Evolutionary conservation across 2,113 vertebrate genomes (phyloP).

Genomic region (Falcunculus frontatus): DNA sequence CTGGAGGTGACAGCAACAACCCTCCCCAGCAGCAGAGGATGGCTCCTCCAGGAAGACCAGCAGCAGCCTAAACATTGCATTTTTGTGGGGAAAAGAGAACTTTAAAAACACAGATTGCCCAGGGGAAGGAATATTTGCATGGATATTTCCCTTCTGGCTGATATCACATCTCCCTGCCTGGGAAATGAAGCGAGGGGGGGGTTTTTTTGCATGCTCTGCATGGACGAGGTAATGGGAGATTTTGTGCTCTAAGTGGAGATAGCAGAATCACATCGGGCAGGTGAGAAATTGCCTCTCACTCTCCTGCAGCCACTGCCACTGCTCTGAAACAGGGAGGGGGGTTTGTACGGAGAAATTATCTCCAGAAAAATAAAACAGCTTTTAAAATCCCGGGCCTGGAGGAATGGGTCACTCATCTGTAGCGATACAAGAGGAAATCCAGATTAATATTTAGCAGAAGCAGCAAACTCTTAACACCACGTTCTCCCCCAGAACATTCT

Average conservation of each 20-base stretch:
- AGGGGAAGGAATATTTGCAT: slow-evolving; percentile 13
- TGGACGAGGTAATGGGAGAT: neutral
- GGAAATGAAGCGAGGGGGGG: neutral
- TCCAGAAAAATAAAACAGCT: neutral
- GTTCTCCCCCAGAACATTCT: neutral
- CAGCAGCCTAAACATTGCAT: neutral
- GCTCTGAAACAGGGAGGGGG: neutral
- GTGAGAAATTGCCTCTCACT: neutral
- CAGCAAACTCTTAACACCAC: neutral
- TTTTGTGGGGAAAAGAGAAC: neutral
- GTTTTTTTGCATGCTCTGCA: neutral
- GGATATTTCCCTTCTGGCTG: slow-evolving; percentile 20
- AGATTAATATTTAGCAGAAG: neutral
- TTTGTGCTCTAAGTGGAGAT: neutral
- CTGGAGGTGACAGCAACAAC: neutral
- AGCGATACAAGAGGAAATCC: neutral
- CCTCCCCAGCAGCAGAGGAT: neutral
- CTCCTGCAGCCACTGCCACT: neutral
- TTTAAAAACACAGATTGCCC: neutral
- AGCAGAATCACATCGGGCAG: neutral
- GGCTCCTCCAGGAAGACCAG: neutral
- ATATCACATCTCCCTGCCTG: neutral
- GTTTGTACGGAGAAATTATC: neutral
- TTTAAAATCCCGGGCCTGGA: neutral
- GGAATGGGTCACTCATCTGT: neutral